Conservation (phyloP, 2,113 vertebrate species). For the Galbula dea region DNA sequence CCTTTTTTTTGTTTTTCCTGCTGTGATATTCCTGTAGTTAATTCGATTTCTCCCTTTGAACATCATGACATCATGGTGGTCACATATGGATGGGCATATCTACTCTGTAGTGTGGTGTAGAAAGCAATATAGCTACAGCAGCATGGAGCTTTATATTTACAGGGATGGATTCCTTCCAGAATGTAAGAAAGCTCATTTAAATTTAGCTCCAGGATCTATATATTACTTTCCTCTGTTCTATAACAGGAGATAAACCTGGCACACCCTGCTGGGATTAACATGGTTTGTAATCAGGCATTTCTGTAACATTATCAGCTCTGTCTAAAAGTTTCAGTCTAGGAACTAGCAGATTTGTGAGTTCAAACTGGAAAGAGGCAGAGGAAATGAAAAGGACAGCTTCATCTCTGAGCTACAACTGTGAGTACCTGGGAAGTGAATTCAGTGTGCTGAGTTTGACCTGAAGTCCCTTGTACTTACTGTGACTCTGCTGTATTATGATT, state of each 20-base stretch:
- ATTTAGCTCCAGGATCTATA: background rate
- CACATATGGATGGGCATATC: background rate
- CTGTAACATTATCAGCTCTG: background rate
- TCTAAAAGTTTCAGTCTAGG: background rate
- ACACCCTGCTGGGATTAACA: background rate
- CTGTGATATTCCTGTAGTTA: background rate
- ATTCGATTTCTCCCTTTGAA: background rate
- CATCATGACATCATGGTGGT: background rate
- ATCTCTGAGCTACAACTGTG: background rate
- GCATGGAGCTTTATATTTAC: background rate
- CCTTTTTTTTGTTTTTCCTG: background rate
- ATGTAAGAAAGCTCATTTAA: background rate
- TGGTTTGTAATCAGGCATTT: background rate
- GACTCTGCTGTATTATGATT: background rate
- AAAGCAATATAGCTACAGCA: background rate
- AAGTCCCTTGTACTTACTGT: background rate
- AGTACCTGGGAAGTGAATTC: background rate
- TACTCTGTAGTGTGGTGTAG: background rate
- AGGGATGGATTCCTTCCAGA: slow-evolving; percentile 6
- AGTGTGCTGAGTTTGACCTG: background rate
- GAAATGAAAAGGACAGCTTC: background rate
- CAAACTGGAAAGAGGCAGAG: background rate
- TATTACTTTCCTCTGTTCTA: background rate
- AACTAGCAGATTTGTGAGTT: background rate
- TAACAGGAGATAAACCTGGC: background rate